Percentiles rank a stretch among this genome's conserved stretches.
Conservation (phyloP, 1,140 invertebrate genomes). For the Conopomorpha cramerella region DNA sequence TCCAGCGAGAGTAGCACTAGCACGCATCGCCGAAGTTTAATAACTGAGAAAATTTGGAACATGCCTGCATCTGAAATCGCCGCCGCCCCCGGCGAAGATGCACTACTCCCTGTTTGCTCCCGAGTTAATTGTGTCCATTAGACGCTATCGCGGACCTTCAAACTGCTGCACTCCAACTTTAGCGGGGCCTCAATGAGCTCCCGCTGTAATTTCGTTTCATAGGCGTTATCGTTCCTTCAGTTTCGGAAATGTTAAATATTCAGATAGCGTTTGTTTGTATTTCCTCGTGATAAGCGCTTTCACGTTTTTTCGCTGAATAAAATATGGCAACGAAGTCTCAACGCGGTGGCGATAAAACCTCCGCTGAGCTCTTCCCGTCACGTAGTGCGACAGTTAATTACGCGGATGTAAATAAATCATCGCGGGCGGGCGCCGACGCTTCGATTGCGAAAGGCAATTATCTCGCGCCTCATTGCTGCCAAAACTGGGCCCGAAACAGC, state of each 20-base stretch:
- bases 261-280: conserved; percentile 44
- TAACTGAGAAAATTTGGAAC: conserved; percentile 36
- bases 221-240: conserved; percentile 35
- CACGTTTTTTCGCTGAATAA: conserved; percentile 38
- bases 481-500: conserved; percentile 42
- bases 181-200: neutral
- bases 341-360: conserved; percentile 42
- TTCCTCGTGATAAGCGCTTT: conserved; percentile 45
- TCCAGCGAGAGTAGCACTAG: conserved; percentile 28
- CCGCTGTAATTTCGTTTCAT: conserved; percentile 6
- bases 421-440: conserved; percentile 45
- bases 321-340: conserved; percentile 33
- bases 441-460: conserved; percentile 51
- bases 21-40: conserved; percentile 46
- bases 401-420: conserved; percentile 59
- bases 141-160: neutral
- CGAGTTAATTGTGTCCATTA: neutral
- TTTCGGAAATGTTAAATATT: conserved; percentile 34
- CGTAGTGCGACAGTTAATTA: conserved; percentile 58
- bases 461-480: conserved; percentile 49
- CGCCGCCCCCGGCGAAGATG: conserved; percentile 9
- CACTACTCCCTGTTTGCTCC: conserved; percentile 4
- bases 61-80: conserved; percentile 16
- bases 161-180: neutral
- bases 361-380: conserved; percentile 47